Evolutionary conservation across 2,797 vertebrate genomes (phyloP).

Genomic region (Ficedula albicollis): DNA sequence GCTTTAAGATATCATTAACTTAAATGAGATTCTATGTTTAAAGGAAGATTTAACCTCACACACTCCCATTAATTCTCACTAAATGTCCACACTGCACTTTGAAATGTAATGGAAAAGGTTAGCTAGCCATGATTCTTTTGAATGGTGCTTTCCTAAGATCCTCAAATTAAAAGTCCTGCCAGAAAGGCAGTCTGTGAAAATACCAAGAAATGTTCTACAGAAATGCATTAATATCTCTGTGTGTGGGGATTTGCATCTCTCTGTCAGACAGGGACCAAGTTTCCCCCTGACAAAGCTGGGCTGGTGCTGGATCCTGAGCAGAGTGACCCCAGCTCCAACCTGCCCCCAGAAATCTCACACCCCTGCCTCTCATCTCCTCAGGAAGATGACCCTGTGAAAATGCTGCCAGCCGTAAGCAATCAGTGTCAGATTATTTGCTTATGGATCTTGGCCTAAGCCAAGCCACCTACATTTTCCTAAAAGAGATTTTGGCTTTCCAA

Average conservation of each 20-base stretch:
- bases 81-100: not conserved
- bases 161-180: slow-evolving; percentile 14
- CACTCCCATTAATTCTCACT: not conserved
- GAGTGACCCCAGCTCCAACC: not conserved
- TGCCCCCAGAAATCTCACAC: rapidly evolving
- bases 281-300: not conserved
- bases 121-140: slow-evolving; percentile 8
- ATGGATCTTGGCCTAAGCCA: not conserved
- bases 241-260: not conserved
- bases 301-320: not conserved
- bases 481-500: not conserved
- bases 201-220: not conserved
- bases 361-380: not conserved
- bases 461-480: not conserved
- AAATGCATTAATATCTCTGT: not conserved
- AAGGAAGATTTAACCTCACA: slow-evolving; percentile 13
- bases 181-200: not conserved
- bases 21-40: slow-evolving; percentile 43
- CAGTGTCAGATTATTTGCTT: not conserved
- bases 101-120: slow-evolving; percentile 34
- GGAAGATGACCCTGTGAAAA: not conserved
- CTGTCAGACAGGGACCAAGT: not conserved
- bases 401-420: not conserved
- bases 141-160: not conserved
- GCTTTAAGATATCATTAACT: slow-evolving; percentile 54